A percentile compares a stretch with the other conserved stretches of the same genome.
These are phyloP conservation scores for Symphodus melops DNA, from an alignment of 2,113 vertebrate genomes.

Conservation along the genomic window DNA sequence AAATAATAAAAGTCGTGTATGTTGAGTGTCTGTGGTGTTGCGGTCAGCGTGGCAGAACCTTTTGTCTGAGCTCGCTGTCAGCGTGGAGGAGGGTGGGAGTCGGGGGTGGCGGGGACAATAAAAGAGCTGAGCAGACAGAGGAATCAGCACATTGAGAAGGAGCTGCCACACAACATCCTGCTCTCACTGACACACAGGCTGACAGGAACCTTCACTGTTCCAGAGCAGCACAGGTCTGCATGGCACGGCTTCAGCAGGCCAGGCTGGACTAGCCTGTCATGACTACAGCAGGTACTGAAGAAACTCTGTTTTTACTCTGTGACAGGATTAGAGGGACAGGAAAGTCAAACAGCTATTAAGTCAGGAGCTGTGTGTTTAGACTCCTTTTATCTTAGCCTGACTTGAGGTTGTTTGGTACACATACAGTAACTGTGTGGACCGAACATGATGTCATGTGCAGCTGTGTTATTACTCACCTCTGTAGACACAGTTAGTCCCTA, in stretches of 20 bases:
- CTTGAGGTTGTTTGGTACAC: slow-evolving; percentile 36
- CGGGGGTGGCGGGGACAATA: slow-evolving; percentile 33
- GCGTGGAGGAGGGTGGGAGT: slow-evolving; percentile 58
- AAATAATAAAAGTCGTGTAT: neutral
- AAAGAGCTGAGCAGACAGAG: slow-evolving; percentile 55
- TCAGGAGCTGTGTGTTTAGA: slow-evolving; percentile 1
- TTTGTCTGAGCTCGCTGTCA: slow-evolving; percentile 65
- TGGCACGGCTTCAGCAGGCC: slow-evolving; percentile 42
- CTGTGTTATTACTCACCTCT: slow-evolving; percentile 7
- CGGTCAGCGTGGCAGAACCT: slow-evolving; percentile 37
- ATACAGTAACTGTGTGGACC: neutral
- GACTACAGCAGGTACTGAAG: slow-evolving; percentile 73
- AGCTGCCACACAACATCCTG: slow-evolving; percentile 20
- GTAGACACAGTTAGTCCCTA: neutral
- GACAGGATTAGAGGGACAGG: slow-evolving; percentile 21
- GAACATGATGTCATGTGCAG: slow-evolving; percentile 16
- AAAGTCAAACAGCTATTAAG: slow-evolving; percentile 44
- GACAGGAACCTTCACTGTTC: neutral
- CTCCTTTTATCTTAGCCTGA: neutral
- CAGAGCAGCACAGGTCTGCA: slow-evolving; percentile 32
- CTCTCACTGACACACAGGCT: slow-evolving; percentile 18
- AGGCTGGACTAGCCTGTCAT: slow-evolving; percentile 43
- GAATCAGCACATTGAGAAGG: slow-evolving; percentile 45
- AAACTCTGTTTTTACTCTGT: slow-evolving; percentile 30
- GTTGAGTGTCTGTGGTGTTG: slow-evolving; percentile 14